Conservation (phyloP, 2,888 invertebrate species). For the Nycteola revayana region DNA sequence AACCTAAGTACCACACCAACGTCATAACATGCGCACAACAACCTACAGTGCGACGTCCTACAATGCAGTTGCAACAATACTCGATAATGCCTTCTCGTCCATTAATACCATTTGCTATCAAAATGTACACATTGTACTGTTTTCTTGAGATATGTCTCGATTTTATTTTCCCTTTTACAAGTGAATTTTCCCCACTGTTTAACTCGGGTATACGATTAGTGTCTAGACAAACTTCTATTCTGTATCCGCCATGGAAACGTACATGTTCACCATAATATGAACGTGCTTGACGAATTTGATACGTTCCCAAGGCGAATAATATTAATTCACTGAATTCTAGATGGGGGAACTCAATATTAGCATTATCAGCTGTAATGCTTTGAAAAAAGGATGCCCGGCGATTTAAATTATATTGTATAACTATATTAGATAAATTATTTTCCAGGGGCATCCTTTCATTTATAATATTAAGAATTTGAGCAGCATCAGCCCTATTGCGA, state of each 20-base stretch:
- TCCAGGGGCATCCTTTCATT: neutral
- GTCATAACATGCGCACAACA: constrained; percentile 1
- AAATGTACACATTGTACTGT: constrained; percentile 2
- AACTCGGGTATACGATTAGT: constrained; percentile 1
- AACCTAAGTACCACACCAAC: neutral
- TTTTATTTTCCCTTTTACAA: constrained; percentile 1
- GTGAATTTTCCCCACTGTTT: constrained; percentile 2
- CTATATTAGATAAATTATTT: neutral
- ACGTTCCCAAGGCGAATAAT: too few species aligned
- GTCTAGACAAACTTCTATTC: constrained; percentile 7
- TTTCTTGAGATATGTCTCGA: too few species aligned
- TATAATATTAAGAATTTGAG: neutral
- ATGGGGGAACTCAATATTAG: neutral
- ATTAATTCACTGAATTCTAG: neutral
- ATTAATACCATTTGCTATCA: neutral
- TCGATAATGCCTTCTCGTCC: neutral
- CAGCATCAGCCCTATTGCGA: neutral
- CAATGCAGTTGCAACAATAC: constrained; percentile 1
- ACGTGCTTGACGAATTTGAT: too few species aligned
- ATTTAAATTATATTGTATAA: neutral
- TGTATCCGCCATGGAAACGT: constrained; percentile 5
- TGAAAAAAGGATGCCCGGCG: neutral
- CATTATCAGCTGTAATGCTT: neutral
- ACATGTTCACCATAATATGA: constrained; percentile 8
- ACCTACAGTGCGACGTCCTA: too few species aligned